Conservation (phyloP, 1,140 invertebrate genomes). For the Maconellicoccus hirsutus region DNA sequence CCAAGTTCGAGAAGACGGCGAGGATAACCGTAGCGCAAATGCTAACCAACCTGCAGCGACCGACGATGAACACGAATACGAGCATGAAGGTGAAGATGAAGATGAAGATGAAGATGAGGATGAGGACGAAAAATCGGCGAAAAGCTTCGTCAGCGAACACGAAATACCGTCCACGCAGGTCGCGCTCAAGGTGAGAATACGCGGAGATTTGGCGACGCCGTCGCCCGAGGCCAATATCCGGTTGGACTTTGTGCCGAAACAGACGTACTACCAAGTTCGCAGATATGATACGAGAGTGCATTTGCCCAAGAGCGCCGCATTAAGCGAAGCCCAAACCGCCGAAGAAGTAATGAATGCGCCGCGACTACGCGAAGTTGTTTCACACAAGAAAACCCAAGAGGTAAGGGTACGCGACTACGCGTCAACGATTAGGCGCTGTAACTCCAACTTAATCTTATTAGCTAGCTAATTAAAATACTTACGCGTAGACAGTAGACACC, state of each 20-base stretch:
- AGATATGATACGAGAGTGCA: conserved; percentile 46
- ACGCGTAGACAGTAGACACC: no score
- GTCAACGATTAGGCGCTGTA: no score
- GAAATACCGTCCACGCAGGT: conserved; percentile 36
- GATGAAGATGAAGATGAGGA: neutral
- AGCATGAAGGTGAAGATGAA: neutral
- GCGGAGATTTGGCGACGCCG: conserved; percentile 39
- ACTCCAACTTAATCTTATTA: no score
- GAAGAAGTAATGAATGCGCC: conserved; percentile 49
- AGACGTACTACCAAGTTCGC: conserved; percentile 51
- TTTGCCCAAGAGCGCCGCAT: conserved; percentile 43
- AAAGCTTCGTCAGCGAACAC: conserved; percentile 34
- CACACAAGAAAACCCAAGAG: conserved; percentile 51
- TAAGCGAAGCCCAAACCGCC: conserved; percentile 41
- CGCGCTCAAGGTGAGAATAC: conserved; percentile 40
- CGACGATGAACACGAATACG: neutral
- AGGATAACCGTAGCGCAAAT: no score
- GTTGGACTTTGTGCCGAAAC: conserved; percentile 49
- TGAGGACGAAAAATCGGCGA: conserved; percentile 14
- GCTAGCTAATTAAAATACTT: no score
- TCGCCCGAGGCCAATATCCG: conserved; percentile 34
- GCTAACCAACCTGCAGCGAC: no score
- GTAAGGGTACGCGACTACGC: no score
- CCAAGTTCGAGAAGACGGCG: no score
- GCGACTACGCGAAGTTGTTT: conserved; percentile 50